phyloP scores from a whole-genome alignment of 2,797 vertebrate species.

The Percopsis omiscomaycus region DNA sequence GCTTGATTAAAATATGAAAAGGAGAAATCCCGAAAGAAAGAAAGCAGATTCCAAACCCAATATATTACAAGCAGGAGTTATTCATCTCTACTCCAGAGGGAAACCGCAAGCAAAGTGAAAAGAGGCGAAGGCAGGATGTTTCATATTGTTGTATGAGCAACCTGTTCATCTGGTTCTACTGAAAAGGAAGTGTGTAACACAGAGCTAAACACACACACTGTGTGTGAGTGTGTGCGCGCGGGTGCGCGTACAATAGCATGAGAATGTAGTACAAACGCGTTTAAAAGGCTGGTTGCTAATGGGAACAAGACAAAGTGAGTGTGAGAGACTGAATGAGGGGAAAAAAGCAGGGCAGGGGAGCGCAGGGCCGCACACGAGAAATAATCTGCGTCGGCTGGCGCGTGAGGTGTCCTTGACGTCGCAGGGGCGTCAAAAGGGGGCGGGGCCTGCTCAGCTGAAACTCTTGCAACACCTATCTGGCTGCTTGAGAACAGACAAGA shows the following conservation, averaged over 20 bases:
- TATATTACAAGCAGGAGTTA: no score
- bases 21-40: slow-evolving; percentile 20
- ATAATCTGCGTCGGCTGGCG: slow-evolving; percentile 42
- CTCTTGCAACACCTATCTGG: slow-evolving; percentile 83
- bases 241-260: background rate
- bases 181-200: slow-evolving; percentile 26
- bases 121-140: background rate
- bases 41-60: background rate
- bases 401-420: slow-evolving; percentile 79
- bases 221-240: background rate
- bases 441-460: slow-evolving; percentile 71
- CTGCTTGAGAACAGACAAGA: slow-evolving; percentile 74
- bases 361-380: slow-evolving; percentile 9
- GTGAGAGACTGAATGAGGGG: background rate
- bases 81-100: background rate
- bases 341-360: background rate
- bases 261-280: no score
- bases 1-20: slow-evolving; percentile 21
- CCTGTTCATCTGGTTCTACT: slow-evolving; percentile 69
- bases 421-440: slow-evolving; percentile 75
- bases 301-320: background rate
- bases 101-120: background rate
- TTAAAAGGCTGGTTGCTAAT: no score
- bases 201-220: background rate
- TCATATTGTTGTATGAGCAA: slow-evolving; percentile 31